A percentile compares a stretch with the other conserved stretches of the same genome.
phyloP scores from a whole-genome alignment of 1,140 invertebrate genomes.

The Thalassaphorura encarpata region DNA sequence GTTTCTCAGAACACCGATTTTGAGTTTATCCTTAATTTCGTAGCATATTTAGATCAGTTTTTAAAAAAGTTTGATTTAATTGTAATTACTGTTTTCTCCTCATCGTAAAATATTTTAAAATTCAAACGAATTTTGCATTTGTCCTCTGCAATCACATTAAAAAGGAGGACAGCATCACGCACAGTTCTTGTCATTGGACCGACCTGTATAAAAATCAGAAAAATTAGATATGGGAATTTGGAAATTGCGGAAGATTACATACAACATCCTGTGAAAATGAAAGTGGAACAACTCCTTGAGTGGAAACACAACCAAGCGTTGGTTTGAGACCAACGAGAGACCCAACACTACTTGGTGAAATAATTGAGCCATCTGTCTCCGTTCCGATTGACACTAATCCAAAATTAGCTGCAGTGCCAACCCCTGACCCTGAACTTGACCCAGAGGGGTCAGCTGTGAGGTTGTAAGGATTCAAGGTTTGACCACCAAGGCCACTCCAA shows the following conservation, averaged over 20 bases:
- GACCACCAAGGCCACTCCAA: slow-evolving; percentile 12
- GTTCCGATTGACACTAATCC: slow-evolving; percentile 5
- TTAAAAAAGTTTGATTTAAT: not conserved
- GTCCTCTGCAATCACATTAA: not conserved
- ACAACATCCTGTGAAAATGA: not conserved
- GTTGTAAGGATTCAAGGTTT: slow-evolving; percentile 12
- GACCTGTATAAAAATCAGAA: not conserved
- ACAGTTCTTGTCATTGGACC: slow-evolving; percentile 11
- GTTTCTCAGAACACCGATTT: slow-evolving; percentile 8
- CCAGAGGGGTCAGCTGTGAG: not conserved
- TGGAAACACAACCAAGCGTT: not conserved
- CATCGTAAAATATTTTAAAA: not conserved
- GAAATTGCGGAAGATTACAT: slow-evolving; percentile 2
- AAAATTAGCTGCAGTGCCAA: slow-evolving; percentile 9
- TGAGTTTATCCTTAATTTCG: not conserved
- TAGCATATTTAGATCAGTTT: too few relatives aligned
- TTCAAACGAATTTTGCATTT: not conserved
- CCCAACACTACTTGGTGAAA: not conserved
- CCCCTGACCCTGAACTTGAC: slow-evolving; percentile 11
- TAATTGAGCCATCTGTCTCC: slow-evolving; percentile 16
- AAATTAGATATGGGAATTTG: not conserved
- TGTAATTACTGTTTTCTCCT: not conserved
- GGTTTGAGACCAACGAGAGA: slow-evolving; percentile 10
- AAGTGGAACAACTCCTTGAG: slow-evolving; percentile 14
- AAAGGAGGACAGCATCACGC: not conserved